Evolutionary conservation across 2,888 invertebrate genomes (phyloP), one percentile per base, ranked within the genome.

Genomic region (Xylota segnis): DNA sequence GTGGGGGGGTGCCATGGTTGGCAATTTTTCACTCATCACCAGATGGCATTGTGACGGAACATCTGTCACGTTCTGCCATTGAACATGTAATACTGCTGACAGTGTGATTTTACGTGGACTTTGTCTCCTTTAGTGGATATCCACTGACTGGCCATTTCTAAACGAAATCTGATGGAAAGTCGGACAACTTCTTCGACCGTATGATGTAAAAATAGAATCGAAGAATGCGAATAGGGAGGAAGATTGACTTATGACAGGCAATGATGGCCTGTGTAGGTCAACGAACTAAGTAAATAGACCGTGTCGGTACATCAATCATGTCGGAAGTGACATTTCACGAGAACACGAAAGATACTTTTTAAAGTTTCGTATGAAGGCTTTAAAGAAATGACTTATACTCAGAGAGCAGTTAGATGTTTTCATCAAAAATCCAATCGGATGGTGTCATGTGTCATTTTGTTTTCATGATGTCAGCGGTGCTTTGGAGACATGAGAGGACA

Each of bases 81-180:
- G 40, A 54, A 70, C 54, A 45, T 77, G 61, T 70, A 59, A 23
- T 43, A 23, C 18, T 61, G 68, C 50, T 76, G 76, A 76, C 76
- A 77, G 12, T 10, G 10, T 45, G 32, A 63, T 12, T 16, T 45
- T 45, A 45, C 45, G 16, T 27, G 16, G 5, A 63, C 45, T 5
- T 63, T 16, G 27, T 10, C 32, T 63, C 10, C 10, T 6, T 10
- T 16, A 63, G 47, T 47, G 12, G 45, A 47, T 63, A 47, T 47
- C 18, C 2, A 47, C 16, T 34, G 65, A 75, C 52, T 56, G 45
- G n/a, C n/a, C n/a, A 75, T 65, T 32, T 75, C 54, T 32, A 65
- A 45, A 47, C 65, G 65, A n/a, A n/a, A n/a, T 37, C 56, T 65
- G 63, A 47, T 70, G 77, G 61, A 43, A 68, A 61, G 5, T 43